Base-by-base conservation (phyloP, 2,797 vertebrate genomes). In the Psittacula derbiana region DNA sequence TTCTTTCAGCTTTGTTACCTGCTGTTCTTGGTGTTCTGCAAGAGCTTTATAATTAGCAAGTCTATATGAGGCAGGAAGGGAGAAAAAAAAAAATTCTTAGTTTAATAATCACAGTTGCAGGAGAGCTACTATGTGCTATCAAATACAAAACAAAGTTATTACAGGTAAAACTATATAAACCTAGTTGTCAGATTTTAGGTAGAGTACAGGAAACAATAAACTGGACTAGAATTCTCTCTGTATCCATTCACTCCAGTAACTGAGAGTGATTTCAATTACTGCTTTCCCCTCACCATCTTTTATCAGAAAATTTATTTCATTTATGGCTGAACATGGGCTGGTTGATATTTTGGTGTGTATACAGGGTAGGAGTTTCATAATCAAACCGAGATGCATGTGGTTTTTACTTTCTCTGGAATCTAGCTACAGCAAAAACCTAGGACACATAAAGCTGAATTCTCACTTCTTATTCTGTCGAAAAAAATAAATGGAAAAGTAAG, bases 1-100 rank as follows among this genome's bases (percentile, higher is more conserved):
- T 96, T 99, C 99, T 93, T 98, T 99, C 62, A 99, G 92, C 78
- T 98, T 98, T 91, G 98, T 97, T 81, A 99, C 73, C 1, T 98
- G 95, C 6, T 98, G 97, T 38, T 98, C 98, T 89, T 98, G 97
- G 70, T 98, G 96, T 11, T 98, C 98, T 88, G 98, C 55, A 79
- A 98, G 53, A 4, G 97, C 95, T 75, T 93, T 98, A 95, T 98
- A 95, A 90, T 91, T 98, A 80, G 96, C 91, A 66, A 99, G 96
- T 84, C 98, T 98, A 9, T 17, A 50, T n/a, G 12, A 84, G 70
- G n/a, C 76, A 93, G 61, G n/a, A 86, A 84, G 5, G 16, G 17
- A 36, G 1, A 8, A 18, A 36, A 3, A 61, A 61, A 81, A 71
- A 6, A 14, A 88, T 16, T 15, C 30, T 88, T 21, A 24, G 21